These are phyloP conservation scores for Riparia riparia DNA, from an alignment of 2,113 vertebrate species.

Conservation along the genomic window DNA sequence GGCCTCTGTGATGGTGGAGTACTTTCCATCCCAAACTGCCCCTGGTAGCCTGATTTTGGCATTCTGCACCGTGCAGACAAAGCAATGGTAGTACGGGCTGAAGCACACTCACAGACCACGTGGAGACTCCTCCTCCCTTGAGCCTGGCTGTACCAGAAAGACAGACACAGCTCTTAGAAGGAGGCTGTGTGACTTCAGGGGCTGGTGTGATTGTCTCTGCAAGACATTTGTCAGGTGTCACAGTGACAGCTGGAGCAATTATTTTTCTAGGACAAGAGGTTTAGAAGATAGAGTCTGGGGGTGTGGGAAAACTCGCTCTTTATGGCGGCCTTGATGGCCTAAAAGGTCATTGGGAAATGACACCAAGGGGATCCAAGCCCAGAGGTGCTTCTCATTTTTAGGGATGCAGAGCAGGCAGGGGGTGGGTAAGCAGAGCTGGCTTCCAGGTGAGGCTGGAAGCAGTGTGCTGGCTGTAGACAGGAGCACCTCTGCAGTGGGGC, in stretches of 20 bases:
- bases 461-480: rapidly evolving
- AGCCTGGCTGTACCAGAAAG: not conserved
- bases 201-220: not conserved
- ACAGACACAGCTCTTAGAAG: not conserved
- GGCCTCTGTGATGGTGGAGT: not conserved
- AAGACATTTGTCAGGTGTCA: not conserved
- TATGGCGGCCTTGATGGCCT: not conserved
- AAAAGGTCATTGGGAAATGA: not conserved
- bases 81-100: not conserved
- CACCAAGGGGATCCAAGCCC: not conserved
- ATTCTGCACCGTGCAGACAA: not conserved
- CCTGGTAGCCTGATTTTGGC: not conserved
- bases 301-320: not conserved
- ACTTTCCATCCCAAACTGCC: not conserved
- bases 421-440: not conserved
- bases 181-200: not conserved
- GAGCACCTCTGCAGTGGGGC: not conserved
- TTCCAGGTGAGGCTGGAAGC: not conserved
- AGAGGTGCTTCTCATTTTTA: not conserved
- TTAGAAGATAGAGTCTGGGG: not conserved
- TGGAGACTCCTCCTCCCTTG: not conserved
- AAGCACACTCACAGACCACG: rapidly evolving
- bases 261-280: not conserved
- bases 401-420: not conserved
- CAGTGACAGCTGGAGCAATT: not conserved